These are phyloP conservation scores for Tipula unca DNA, from an alignment of 2,888 invertebrate genomes.

Conservation along the genomic window DNA sequence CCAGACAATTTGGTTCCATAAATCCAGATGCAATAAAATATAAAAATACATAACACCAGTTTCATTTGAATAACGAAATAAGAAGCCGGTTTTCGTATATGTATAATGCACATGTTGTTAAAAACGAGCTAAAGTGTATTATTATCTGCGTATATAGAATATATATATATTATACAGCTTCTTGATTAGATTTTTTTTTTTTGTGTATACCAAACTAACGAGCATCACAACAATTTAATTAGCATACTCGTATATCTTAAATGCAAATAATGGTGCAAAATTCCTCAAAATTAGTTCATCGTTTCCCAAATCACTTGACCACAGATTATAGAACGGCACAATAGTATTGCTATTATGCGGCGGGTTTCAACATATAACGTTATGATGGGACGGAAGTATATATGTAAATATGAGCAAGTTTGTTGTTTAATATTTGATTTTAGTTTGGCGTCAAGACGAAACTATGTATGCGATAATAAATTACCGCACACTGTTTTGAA, in stretches of 20 bases:
- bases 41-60: neutral
- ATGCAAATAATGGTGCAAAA: neutral
- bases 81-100: neutral
- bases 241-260: neutral
- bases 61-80: neutral
- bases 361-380: too few species aligned
- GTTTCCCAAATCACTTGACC: neutral
- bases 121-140: too few species aligned
- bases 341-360: too few species aligned
- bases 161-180: neutral
- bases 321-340: too few species aligned
- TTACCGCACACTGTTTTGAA: neutral
- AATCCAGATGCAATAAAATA: neutral
- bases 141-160: neutral
- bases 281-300: neutral
- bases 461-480: neutral
- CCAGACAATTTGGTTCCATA: neutral
- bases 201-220: neutral
- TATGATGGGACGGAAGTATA: too few species aligned
- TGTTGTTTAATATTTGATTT: neutral
- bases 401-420: too few species aligned
- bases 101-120: neutral
- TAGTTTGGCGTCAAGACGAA: neutral
- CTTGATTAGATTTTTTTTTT: neutral
- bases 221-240: neutral